phyloP scores from a whole-genome alignment of 2,888 invertebrate species.

The Torymus auratus region DNA sequence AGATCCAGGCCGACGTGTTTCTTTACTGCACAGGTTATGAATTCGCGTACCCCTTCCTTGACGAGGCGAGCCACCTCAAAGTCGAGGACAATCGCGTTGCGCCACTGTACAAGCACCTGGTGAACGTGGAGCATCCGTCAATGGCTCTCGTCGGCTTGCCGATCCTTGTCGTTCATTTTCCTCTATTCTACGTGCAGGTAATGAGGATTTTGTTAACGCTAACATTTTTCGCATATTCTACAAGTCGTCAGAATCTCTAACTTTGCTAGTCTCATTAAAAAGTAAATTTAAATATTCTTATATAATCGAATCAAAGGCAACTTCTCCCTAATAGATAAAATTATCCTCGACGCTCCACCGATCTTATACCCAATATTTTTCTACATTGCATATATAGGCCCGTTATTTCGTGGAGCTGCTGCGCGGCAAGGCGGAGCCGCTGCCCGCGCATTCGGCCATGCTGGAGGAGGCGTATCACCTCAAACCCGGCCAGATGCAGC shows the following conservation, averaged over 20 bases:
- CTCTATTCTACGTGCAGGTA: slow-evolving; percentile 86
- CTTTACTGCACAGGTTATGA: slow-evolving; percentile 88
- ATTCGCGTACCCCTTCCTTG: slow-evolving; percentile 84
- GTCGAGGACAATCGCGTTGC: slow-evolving; percentile 79
- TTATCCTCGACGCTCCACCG: not conserved
- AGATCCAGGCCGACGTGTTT: slow-evolving; percentile 81
- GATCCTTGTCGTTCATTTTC: slow-evolving; percentile 82
- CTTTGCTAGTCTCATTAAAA: not conserved
- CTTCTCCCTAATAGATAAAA: not conserved
- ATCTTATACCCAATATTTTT: too few species aligned
- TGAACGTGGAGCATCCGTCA: slow-evolving; percentile 86
- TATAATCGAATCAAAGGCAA: too few species aligned
- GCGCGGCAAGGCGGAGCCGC: slow-evolving; percentile 78
- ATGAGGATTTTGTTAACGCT: slow-evolving; percentile 20
- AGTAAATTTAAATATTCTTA: too few species aligned
- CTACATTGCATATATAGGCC: slow-evolving; percentile 75
- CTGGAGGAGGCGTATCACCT: slow-evolving; percentile 77
- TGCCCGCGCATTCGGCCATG: slow-evolving; percentile 84
- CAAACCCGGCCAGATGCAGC: slow-evolving; percentile 74
- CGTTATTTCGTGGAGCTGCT: slow-evolving; percentile 81
- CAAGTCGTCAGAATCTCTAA: not conserved
- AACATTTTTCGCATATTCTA: not conserved
- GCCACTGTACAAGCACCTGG: slow-evolving; percentile 86
- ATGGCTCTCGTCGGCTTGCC: slow-evolving; percentile 88
- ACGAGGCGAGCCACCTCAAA: slow-evolving; percentile 80